Base-by-base conservation (phyloP, 2,888 invertebrate species). In the Aromia moschata region DNA sequence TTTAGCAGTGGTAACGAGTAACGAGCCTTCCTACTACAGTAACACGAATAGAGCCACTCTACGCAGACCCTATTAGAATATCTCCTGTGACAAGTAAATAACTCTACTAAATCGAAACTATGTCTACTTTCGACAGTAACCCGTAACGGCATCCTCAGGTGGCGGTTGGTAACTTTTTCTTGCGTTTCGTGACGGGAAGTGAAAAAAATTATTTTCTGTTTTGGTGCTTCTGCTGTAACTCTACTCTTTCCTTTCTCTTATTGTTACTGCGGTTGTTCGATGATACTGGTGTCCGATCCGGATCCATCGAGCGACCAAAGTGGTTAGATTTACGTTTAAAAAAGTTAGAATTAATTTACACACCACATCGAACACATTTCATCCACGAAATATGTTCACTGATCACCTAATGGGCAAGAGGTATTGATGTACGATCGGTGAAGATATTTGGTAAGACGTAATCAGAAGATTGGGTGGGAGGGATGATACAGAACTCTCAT, bases 41-140 rank as follows among this genome's bases (percentile, higher is more conserved):
- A 12, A 41, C 40, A 52, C 52, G 30, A 31, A 52, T n/a, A 41
- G 41, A 18, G 52, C 52, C 30, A 41, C 40, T 52, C 52, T 52
- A 40, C 7, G 52, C 52, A 52, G 11, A 40, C 41, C 41, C 52
- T 52, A 58, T 56, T 53, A 53, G 52, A 56, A 45, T 45, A 44
- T 60, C 56, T 60, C 46, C 52, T 52, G 40, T 45, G 45, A 59
- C 36, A 11, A 49, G 55, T 55, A 36, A 44, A 36, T 56, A 56
- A 60, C 47, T 55, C 11, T 53, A 60, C 56, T 52, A 60, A 60
- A 56, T 52, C 11, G 31, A 20, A 40, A 44, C 45, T 49, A 58
- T 37, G 37, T 52, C 38, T 52, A 41, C 41, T 52, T 52, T 18
- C 31, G 10, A 17, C 16, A 15, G 33, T 38, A 38, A 36, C 17